These are phyloP conservation scores for Aethina tumida DNA, from an alignment of 1,140 invertebrate species.

Conservation along the genomic window DNA sequence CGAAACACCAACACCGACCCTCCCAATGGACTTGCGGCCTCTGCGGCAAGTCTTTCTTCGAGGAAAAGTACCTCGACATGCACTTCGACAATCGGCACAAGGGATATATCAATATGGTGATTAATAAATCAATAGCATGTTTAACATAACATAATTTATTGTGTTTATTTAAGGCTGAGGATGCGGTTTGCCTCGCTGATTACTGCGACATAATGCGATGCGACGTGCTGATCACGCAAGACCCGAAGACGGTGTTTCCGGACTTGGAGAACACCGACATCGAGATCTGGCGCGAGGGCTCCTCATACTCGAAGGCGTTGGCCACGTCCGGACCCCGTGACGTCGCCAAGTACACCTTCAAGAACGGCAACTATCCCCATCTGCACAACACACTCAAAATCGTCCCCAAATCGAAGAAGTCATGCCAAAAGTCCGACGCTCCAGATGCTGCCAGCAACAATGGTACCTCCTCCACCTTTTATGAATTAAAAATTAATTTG, in stretches of 20 bases:
- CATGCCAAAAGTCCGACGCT: slow-evolving; percentile 29
- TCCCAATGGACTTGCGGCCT: slow-evolving; percentile 85
- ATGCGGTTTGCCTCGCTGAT: slow-evolving; percentile 83
- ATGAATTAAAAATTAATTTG: slow-evolving; percentile 1
- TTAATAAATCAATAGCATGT: slow-evolving; percentile 1
- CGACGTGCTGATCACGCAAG: slow-evolving; percentile 70
- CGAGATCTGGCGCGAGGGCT: slow-evolving; percentile 63
- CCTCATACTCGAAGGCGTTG: slow-evolving; percentile 55
- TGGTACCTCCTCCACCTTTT: slow-evolving; percentile 10
- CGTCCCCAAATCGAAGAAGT: slow-evolving; percentile 16
- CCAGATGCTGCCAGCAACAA: slow-evolving; percentile 21
- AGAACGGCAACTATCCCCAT: slow-evolving; percentile 21
- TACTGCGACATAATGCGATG: slow-evolving; percentile 94
- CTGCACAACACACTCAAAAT: slow-evolving; percentile 19
- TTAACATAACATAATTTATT: slow-evolving; percentile 6
- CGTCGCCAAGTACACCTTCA: slow-evolving; percentile 30
- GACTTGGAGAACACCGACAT: slow-evolving; percentile 59
- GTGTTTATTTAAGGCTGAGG: slow-evolving; percentile 59
- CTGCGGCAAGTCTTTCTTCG: slow-evolving; percentile 87
- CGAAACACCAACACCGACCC: slow-evolving; percentile 69
- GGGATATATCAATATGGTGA: slow-evolving; percentile 73
- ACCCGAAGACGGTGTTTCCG: slow-evolving; percentile 46
- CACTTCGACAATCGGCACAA: slow-evolving; percentile 87
- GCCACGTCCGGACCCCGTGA: slow-evolving; percentile 41
- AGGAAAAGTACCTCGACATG: slow-evolving; percentile 76